phyloP scores from a whole-genome alignment of 2,797 vertebrate genomes.

The Clarias pachynema region DNA sequence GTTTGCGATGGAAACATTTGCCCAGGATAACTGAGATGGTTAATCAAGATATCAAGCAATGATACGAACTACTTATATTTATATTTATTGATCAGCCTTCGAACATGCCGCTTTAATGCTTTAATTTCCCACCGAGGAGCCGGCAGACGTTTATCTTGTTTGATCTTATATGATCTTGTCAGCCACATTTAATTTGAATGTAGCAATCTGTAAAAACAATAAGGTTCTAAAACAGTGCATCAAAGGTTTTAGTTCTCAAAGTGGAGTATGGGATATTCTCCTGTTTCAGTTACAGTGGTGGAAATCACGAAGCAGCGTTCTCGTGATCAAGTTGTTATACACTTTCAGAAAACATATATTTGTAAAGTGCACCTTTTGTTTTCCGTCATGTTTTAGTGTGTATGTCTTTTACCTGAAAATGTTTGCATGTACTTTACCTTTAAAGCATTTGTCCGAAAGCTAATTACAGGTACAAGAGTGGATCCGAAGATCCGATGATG shows the following conservation, averaged over 20 bases:
- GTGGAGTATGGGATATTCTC: background rate
- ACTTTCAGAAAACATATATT: background rate
- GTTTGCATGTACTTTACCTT: background rate
- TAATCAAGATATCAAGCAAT: background rate
- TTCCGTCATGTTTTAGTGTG: background rate
- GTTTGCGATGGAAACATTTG: conserved; percentile 18
- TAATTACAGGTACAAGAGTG: background rate
- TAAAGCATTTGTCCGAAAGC: background rate
- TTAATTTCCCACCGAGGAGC: background rate
- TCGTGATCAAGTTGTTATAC: background rate
- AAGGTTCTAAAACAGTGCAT: background rate
- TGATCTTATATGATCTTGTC: background rate
- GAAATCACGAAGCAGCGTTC: background rate
- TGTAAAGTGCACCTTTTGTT: background rate
- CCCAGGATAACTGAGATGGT: background rate
- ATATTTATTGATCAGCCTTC: background rate
- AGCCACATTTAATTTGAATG: background rate
- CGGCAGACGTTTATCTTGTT: background rate
- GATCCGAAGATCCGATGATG: background rate
- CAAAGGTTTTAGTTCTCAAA: background rate
- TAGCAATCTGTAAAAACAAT: background rate
- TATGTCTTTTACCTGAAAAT: background rate
- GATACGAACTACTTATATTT: background rate
- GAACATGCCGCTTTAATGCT: too few species aligned
- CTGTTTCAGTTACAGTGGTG: background rate